Conservation (phyloP, 1,140 invertebrate species). For the Drosophila nikananu region DNA sequence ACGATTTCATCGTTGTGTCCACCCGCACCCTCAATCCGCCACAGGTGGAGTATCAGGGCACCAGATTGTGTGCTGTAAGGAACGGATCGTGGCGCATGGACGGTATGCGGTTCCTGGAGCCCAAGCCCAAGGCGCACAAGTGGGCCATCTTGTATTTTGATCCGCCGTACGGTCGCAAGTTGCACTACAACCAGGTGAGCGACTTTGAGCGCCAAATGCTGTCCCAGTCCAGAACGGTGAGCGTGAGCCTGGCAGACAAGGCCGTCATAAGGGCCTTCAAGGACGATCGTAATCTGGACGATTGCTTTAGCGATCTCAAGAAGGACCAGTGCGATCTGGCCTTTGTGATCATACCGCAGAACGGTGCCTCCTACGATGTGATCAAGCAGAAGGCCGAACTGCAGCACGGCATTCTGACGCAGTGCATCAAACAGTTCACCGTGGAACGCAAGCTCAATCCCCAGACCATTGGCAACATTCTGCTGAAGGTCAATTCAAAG, state of each 20-base stretch:
- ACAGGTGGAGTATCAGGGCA: constrained; percentile 85
- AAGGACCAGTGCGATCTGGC: constrained; percentile 44
- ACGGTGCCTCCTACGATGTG: constrained; percentile 85
- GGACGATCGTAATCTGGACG: constrained; percentile 47
- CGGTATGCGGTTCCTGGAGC: constrained; percentile 32
- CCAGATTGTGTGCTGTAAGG: neutral
- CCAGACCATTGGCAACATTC: constrained; percentile 89
- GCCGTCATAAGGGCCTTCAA: constrained; percentile 38
- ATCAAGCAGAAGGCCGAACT: constrained; percentile 93
- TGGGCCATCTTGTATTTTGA: constrained; percentile 65
- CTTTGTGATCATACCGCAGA: constrained; percentile 87
- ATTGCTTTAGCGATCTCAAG: constrained; percentile 53
- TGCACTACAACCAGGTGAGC: constrained; percentile 23
- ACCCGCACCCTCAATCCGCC: constrained; percentile 88
- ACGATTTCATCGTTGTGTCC: constrained; percentile 86
- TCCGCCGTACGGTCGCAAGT: neutral
- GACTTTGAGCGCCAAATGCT: constrained; percentile 26
- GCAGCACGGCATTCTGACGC: constrained; percentile 91
- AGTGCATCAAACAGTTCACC: constrained; percentile 91
- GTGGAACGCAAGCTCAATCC: constrained; percentile 62
- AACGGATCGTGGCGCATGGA: constrained; percentile 73
- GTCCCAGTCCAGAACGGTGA: constrained; percentile 10
- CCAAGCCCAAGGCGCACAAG: constrained; percentile 52
- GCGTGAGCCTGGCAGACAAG: constrained; percentile 28
- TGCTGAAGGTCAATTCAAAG: constrained; percentile 94